A percentile compares a stretch with the other conserved stretches of the same genome.
These are phyloP conservation scores for Stomorhina lunata DNA, from an alignment of 2,888 invertebrate species.

Conservation along the genomic window DNA sequence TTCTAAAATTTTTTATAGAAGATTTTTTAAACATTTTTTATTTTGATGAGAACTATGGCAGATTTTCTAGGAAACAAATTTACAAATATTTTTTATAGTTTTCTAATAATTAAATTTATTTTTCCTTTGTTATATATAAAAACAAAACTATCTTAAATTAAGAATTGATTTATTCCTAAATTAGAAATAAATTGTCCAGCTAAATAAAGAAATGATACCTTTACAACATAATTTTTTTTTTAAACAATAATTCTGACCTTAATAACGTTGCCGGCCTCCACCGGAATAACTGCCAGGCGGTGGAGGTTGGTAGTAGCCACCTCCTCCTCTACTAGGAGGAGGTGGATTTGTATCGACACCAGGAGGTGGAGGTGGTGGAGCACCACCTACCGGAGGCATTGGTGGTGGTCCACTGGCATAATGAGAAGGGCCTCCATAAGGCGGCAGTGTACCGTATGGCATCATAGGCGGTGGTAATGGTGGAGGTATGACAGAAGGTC, in stretches of 20 bases:
- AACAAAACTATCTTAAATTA: conserved; percentile 54
- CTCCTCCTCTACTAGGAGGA: conserved; percentile 45
- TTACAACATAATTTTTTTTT: conserved; percentile 30
- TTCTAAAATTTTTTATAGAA: no score
- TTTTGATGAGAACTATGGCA: no score
- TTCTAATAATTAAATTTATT: conserved; percentile 19
- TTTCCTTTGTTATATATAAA: conserved; percentile 31
- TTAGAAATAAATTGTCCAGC: conserved; percentile 44
- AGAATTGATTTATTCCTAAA: conserved; percentile 48
- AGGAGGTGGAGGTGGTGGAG: conserved; percentile 60
- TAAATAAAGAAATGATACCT: conserved; percentile 8
- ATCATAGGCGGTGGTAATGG: conserved; percentile 55
- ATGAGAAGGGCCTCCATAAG: conserved; percentile 48
- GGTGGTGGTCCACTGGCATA: conserved; percentile 46
- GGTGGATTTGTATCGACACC: conserved; percentile 35
- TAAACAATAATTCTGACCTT: conserved; percentile 15
- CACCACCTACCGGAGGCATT: conserved; percentile 56
- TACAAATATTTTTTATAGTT: no score
- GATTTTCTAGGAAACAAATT: no score
- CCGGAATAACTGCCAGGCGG: conserved; percentile 66
- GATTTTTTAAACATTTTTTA: no score
- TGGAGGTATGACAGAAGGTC: conserved; percentile 51
- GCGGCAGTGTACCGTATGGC: conserved; percentile 40
- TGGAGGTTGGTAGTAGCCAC: conserved; percentile 67
- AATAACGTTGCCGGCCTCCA: conserved; percentile 64